Evolutionary conservation across 2,113 vertebrate species (phyloP).

Genomic region (Amazona guildingii): DNA sequence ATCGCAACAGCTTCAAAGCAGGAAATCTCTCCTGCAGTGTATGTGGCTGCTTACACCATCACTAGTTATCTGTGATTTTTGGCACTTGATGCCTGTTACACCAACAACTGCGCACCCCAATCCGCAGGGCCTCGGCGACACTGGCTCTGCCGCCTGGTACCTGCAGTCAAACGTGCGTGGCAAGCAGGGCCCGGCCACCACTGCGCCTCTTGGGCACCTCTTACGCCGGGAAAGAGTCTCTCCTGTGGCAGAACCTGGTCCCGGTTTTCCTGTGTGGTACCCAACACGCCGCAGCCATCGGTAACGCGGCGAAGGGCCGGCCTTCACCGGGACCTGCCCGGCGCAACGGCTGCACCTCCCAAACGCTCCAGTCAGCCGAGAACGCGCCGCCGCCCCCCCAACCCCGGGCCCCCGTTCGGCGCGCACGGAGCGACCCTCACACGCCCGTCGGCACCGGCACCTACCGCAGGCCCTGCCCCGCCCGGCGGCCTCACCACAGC

Average conservation of each 20-base stretch:
- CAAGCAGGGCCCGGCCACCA: rapidly evolving
- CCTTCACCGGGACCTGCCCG: not conserved
- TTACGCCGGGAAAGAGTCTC: rapidly evolving
- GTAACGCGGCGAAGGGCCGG: too few relatives aligned
- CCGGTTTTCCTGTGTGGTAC: not conserved
- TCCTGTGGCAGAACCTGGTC: rapidly evolving
- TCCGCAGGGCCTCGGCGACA: rapidly evolving
- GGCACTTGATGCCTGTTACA: rapidly evolving
- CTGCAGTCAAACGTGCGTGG: rapidly evolving
- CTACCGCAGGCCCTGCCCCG: not conserved
- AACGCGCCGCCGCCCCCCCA: not conserved
- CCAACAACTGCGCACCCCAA: rapidly evolving
- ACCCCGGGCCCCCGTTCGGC: not conserved
- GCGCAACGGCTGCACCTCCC: not conserved
- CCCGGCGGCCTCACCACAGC: not conserved
- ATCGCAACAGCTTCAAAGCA: not conserved
- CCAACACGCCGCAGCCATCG: rapidly evolving
- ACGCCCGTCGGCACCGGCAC: not conserved
- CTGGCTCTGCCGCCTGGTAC: not conserved
- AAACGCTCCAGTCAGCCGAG: not conserved
- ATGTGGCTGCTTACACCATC: rapidly evolving
- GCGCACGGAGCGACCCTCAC: not conserved
- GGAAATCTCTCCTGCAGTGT: not conserved
- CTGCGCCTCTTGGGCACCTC: not conserved
- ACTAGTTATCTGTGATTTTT: not conserved